Percentiles rank a stretch among this genome's conserved stretches.
Evolutionary conservation across 2,113 vertebrate genomes (phyloP).

Genomic region (Pandion haliaetus): DNA sequence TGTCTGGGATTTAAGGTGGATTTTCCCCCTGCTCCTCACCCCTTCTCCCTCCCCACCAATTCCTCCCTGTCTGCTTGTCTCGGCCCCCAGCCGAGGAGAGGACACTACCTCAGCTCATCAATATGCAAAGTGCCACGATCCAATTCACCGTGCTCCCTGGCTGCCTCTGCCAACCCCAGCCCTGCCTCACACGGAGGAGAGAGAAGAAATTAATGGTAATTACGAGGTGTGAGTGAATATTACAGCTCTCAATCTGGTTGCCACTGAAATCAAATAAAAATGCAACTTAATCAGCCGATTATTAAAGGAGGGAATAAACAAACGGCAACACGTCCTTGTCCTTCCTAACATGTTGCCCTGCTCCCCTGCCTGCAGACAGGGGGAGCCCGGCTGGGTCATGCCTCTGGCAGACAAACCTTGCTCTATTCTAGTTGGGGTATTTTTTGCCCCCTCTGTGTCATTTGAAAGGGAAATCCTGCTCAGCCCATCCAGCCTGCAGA

Average conservation of each 20-base stretch:
- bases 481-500: neutral
- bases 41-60: neutral
- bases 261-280: constrained; percentile 72
- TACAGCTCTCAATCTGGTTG: constrained; percentile 69
- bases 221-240: constrained; percentile 68
- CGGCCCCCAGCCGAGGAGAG: neutral
- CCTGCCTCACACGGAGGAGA: constrained; percentile 20
- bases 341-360: neutral
- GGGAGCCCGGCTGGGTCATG: neutral
- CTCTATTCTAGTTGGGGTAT: neutral
- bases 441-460: fast-evolving
- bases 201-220: constrained; percentile 73
- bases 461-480: neutral
- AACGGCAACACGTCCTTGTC: neutral
- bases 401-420: neutral
- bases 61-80: neutral
- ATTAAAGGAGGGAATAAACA: constrained; percentile 71
- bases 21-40: constrained; percentile 4
- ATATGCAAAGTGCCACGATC: neutral
- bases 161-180: constrained; percentile 53
- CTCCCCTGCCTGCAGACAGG: fast-evolving
- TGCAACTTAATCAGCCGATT: constrained; percentile 67
- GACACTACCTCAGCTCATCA: constrained; percentile 2
- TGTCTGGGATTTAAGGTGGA: constrained; percentile 78
- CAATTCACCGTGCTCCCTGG: neutral